Percentiles rank a stretch among this genome's conserved stretches.
Evolutionary conservation across 2,797 vertebrate genomes (phyloP).

Genomic region (Alectoris magna): DNA sequence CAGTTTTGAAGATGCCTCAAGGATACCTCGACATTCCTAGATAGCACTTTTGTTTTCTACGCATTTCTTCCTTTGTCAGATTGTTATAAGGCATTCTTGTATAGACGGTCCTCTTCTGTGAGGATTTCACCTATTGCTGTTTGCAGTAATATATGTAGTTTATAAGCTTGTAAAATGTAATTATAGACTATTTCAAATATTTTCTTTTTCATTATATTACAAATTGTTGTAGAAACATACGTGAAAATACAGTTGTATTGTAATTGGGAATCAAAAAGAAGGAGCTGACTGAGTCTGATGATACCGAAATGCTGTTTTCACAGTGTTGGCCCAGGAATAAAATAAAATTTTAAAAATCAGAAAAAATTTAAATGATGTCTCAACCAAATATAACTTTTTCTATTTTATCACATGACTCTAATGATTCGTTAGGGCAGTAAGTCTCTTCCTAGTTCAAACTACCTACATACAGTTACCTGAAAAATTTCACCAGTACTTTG

Average conservation of each 20-base stretch:
- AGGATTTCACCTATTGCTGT: background rate
- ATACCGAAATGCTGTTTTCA: background rate
- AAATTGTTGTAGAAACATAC: background rate
- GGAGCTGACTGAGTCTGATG: background rate
- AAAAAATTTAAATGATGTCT: background rate
- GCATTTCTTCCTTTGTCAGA: background rate
- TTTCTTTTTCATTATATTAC: background rate
- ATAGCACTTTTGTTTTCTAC: background rate
- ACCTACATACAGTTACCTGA: background rate
- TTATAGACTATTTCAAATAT: background rate
- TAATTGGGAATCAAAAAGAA: background rate
- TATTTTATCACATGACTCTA: background rate
- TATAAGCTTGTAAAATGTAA: background rate
- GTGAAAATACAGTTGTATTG: background rate
- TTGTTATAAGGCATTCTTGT: background rate
- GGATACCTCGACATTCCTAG: background rate
- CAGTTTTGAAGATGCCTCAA: background rate
- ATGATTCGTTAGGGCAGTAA: background rate
- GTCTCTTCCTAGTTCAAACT: background rate
- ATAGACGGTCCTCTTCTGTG: background rate
- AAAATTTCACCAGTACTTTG: background rate
- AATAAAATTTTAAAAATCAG: background rate
- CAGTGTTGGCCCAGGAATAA: background rate
- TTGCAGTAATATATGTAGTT: background rate
- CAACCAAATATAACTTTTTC: background rate